Evolutionary conservation across 2,113 vertebrate species (phyloP), one percentile per base, ranked within the genome.

Genomic region (Trogon melanurus): DNA sequence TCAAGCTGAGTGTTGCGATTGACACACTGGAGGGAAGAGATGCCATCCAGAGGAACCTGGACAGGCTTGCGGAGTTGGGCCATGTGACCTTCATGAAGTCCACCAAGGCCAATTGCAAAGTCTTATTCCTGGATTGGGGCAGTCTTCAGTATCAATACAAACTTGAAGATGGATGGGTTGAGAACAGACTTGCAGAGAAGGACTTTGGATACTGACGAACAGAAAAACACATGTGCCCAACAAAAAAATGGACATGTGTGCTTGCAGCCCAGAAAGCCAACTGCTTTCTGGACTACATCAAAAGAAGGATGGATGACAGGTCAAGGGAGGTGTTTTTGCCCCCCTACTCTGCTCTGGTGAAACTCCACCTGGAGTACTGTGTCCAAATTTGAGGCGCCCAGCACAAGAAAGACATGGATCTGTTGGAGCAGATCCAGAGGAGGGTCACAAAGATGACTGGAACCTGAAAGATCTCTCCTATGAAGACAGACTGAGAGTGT

Each of bases 111-210:
- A 67, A 41, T 9, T 16, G 10, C 5, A 29, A 16, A 10, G 17
- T 32, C 6, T 14, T 66, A 10, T 5, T 29, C 4, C 3, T 15
- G 48, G 11, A 1, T 1, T 1, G 6, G 32, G 8, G 8, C 3
- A 32, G 67, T 21, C 3, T 3, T 8, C 7, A 6, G 17, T 44
- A 47, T 16, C 13, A 38, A 11, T 17, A 17, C 9, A 61, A 56
- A 13, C 14, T 30, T 6, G 6, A 27, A 1, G 14, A 32, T 16
- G 44, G 13, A 19, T 13, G n/a, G 30, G 71, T 19, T 26, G 22
- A 38, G 29, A 30, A 3, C 4, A 64, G 10, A 6, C 10, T 11
- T 69, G 21, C 3, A 6, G 29, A 84, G 48, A 73, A 81, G 25
- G 45, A n/a, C 3, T 19, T 41, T 87, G 29, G 4, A 5, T 25